Evolutionary conservation across 1,140 invertebrate genomes (phyloP), one percentile per base, ranked within the genome.

Genomic region (Tetramorium alpestre): DNA sequence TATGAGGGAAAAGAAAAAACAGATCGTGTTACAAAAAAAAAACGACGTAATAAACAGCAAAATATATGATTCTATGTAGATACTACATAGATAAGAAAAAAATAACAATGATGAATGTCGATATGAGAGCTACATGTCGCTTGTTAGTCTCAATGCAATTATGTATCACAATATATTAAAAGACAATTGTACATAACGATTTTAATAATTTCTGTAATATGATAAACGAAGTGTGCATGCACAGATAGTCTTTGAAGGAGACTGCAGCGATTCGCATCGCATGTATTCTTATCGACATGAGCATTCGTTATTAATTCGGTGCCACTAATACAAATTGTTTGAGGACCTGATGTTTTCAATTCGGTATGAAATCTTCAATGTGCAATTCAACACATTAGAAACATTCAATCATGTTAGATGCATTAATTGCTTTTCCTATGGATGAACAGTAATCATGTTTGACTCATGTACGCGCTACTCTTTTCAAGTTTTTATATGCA

Each of bases 151-250:
- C 69, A 28, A 91, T 85, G 80, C 87, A 89, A 87, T 87, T 69
- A 88, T 89, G 84, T 85, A 90, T 85, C 85, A 85, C 89, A 91
- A 25, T 87, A 90, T 60, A 88, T 88, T 80, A 78, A 90, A 82
- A 82, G 47, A 72, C 5, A 87, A 91, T 91, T 91, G 90, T 91
- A 91, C 89, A 91, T 91, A 91, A 89, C 87, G 54, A 89, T 87
- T 89, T 91, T 82, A 91, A 85, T 89, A 77, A 91, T 91, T 78
- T 76, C 87, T 90, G 64, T 90, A 90, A 90, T 90, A 49, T 65
- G 82, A 44, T 70, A 54, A 70, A 86, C 77, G 82, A 70, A 69
- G 25, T 51, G 22, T 10, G 25, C 18, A 54, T 49, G 13, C 41
- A 11, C 22, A 58, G n/a, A 7, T 18, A 62, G 28, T 72, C 18